Evolutionary conservation across 37 sponge, comb jelly and placozoan genomes (phyloP), one percentile per base, ranked within the genome.

Genomic region (Beroe forskalii): DNA sequence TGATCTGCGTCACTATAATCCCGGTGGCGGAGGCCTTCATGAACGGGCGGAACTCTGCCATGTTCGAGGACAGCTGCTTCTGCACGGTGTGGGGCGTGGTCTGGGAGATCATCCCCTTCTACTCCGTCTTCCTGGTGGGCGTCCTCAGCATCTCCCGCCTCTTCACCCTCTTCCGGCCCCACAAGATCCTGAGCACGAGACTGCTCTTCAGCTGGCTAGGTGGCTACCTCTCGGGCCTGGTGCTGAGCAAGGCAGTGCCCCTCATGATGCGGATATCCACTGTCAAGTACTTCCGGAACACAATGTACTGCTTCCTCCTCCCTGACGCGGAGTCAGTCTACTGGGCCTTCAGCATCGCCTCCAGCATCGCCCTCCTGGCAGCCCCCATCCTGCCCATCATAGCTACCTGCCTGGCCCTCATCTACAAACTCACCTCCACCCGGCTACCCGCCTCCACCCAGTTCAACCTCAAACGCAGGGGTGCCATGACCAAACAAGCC

Each of bases 101-200:
- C 48, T 80, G 86, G 86, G 86, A 80, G 55, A 80, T 80, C 40
- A 80, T 80, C 8, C 86, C 86, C 4, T 80, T 80, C 86, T 80
- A 44, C 55, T 80, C 86, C 2, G 86, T 80, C 27, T 80, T 80
- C 40, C 86, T 80, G 86, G 86, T 80, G 55, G 86, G 55, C 0
- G 86, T 80, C 55, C 86, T 80, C 24, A 80, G 86, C 55, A 44
- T 80, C 27, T 80, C 86, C 55, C 43, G 86, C 14, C 28, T 80
- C 30, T 22, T 80, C 24, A 80, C 86, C 55, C 86, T 80, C 12
- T 43, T 80, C 35, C 44, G 55, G 1, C 86, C 86, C 6, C 86
- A 80, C 48, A 24, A 38, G 8, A 80, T 80, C 55, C 86, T 80
- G 30, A 42, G 35, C 31, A 44, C 22, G 30, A 44, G 25, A 24